phyloP scores from a whole-genome alignment of 2,113 vertebrate genomes.

The Orthochromis indermauri region DNA sequence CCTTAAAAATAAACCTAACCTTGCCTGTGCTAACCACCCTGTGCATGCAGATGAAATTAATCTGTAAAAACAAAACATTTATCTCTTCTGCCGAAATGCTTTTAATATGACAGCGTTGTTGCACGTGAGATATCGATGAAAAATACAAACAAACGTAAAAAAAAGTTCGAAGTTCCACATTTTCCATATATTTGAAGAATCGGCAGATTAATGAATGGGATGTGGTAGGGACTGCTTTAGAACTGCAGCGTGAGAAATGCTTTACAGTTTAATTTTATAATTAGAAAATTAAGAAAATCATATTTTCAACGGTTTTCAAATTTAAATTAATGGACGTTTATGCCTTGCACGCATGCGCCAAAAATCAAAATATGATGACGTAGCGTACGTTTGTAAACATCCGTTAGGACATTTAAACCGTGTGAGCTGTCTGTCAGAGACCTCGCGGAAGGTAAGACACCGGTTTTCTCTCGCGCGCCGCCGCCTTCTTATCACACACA shows the following conservation, averaged over 20 bases:
- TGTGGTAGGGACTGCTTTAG: rapidly evolving
- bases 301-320: rapidly evolving
- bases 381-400: constrained; percentile 39
- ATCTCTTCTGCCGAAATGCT: not conserved
- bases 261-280: not conserved
- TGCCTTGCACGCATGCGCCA: constrained; percentile 34
- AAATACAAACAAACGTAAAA: not conserved
- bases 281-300: not conserved
- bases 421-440: constrained; percentile 9
- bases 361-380: not conserved
- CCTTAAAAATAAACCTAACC: not conserved
- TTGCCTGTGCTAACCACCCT: rapidly evolving
- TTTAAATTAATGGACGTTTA: not conserved
- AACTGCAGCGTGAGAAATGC: not conserved
- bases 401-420: constrained; percentile 55
- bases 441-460: not conserved
- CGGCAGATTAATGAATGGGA: rapidly evolving
- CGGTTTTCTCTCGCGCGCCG: not conserved
- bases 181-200: not conserved
- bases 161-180: not conserved
- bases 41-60: rapidly evolving
- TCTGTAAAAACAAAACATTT: not conserved
- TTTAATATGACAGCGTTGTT: not conserved
- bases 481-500: not conserved
- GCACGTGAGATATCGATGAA: not conserved